These are phyloP conservation scores for Pyralis farinalis DNA, from an alignment of 2,888 invertebrate species.

Conservation along the genomic window DNA sequence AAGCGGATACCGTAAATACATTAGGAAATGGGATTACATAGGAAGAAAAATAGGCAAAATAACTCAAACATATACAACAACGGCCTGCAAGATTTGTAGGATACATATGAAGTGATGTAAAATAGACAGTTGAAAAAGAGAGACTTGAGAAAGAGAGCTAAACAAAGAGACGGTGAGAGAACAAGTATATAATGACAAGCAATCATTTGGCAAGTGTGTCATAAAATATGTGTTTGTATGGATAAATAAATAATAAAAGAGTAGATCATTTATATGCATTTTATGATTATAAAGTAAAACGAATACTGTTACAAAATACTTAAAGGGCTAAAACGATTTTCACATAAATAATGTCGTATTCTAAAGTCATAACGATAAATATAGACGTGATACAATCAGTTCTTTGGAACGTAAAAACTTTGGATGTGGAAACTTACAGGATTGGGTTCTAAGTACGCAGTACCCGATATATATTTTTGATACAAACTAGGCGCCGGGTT, in stretches of 20 bases:
- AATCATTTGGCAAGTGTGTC: too few relatives aligned
- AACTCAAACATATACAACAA: too few relatives aligned
- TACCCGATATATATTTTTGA: constrained; percentile 12
- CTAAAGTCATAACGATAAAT: background rate
- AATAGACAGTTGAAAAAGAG: too few relatives aligned
- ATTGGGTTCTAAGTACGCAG: background rate
- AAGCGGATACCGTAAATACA: too few relatives aligned
- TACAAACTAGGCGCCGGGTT: constrained; percentile 33
- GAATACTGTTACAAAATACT: constrained; percentile 13
- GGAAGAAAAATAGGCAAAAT: too few relatives aligned
- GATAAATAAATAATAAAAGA: constrained; percentile 11
- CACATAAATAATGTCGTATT: background rate
- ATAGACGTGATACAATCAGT: constrained; percentile 5
- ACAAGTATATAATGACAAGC: too few relatives aligned
- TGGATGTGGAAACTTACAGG: constrained; percentile 1
- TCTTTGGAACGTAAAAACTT: constrained; percentile 3
- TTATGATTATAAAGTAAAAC: constrained; percentile 19
- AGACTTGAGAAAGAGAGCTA: too few relatives aligned
- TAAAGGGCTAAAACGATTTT: background rate
- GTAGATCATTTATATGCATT: constrained; percentile 18
- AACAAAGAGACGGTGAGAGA: too few relatives aligned
- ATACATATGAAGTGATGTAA: too few relatives aligned
- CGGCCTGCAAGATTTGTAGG: too few relatives aligned
- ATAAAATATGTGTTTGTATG: background rate
- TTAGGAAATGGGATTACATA: too few relatives aligned